phyloP scores from a whole-genome alignment of 2,888 invertebrate species.

The Tetropium fuscum region DNA sequence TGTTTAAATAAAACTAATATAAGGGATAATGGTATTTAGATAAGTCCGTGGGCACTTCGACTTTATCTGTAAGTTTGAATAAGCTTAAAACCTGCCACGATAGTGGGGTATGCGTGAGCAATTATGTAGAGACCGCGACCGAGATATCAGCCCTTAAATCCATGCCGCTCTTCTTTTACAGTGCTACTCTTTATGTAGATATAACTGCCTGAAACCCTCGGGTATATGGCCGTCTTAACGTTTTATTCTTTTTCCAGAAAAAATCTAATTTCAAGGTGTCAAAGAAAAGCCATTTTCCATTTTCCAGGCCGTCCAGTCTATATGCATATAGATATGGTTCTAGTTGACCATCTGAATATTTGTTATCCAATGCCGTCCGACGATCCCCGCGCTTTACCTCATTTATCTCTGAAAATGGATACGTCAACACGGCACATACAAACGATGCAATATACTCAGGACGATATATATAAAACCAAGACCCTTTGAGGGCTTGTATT shows the following conservation, averaged over 20 bases:
- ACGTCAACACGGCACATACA: conserved; percentile 31
- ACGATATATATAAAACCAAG: conserved; percentile 23
- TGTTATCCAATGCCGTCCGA: conserved; percentile 38
- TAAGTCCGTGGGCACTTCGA: conserved; percentile 33
- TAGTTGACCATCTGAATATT: conserved; percentile 63
- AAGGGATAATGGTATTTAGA: conserved; percentile 36
- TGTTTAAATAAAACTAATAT: conserved; percentile 38
- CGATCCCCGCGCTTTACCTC: conserved; percentile 29
- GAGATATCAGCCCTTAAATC: neutral
- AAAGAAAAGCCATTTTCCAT: conserved; percentile 68
- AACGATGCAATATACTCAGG: conserved; percentile 25
- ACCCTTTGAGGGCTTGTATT: conserved; percentile 6
- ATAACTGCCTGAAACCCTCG: conserved; percentile 41
- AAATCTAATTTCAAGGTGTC: conserved; percentile 68
- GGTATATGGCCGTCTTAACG: conserved; percentile 41
- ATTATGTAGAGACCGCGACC: neutral
- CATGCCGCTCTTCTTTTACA: conserved; percentile 53
- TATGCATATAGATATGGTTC: conserved; percentile 62
- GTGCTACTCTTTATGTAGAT: conserved; percentile 52
- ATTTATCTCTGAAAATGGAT: conserved; percentile 39
- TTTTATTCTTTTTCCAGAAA: conserved; percentile 62
- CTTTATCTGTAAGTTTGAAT: conserved; percentile 27
- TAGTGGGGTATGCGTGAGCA: neutral
- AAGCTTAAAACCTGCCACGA: conserved; percentile 21
- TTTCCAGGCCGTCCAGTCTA: conserved; percentile 62